Evolutionary conservation across 2,888 invertebrate genomes (phyloP).

Genomic region (Diadegma fenestrale): DNA sequence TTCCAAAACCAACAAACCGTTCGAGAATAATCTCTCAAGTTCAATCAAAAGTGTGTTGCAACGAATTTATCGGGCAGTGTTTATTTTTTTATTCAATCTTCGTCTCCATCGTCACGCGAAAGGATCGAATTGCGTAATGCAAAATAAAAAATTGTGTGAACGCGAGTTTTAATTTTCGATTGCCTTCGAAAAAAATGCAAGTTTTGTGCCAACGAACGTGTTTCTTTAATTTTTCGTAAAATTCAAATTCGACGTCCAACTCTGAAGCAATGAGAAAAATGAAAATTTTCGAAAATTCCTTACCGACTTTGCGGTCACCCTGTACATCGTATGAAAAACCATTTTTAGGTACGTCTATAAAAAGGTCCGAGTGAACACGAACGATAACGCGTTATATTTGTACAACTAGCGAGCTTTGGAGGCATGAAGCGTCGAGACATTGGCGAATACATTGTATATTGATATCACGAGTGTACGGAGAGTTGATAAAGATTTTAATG

Average conservation of each 20-base stretch:
- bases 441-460: conserved; percentile 28
- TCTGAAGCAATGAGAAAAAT: too few species aligned
- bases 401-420: neutral
- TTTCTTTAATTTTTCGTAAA: too few species aligned
- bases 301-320: neutral
- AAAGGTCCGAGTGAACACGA: conserved; percentile 2
- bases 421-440: conserved; percentile 20
- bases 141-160: neutral
- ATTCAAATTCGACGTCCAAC: too few species aligned
- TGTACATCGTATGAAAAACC: neutral
- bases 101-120: neutral
- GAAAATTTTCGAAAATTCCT: too few species aligned
- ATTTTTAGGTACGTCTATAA: neutral
- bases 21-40: neutral
- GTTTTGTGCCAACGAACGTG: too few species aligned
- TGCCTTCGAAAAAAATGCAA: too few species aligned
- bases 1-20: neutral
- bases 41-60: neutral
- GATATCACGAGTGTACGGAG: conserved; percentile 19
- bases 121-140: neutral
- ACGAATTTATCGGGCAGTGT: neutral
- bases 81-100: neutral
- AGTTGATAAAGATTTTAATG: conserved; percentile 44
- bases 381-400: conserved; percentile 16
- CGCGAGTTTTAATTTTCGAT: too few species aligned